phyloP scores from a whole-genome alignment of 1,140 invertebrate genomes.

The Brachionus asplanchnoidis region DNA sequence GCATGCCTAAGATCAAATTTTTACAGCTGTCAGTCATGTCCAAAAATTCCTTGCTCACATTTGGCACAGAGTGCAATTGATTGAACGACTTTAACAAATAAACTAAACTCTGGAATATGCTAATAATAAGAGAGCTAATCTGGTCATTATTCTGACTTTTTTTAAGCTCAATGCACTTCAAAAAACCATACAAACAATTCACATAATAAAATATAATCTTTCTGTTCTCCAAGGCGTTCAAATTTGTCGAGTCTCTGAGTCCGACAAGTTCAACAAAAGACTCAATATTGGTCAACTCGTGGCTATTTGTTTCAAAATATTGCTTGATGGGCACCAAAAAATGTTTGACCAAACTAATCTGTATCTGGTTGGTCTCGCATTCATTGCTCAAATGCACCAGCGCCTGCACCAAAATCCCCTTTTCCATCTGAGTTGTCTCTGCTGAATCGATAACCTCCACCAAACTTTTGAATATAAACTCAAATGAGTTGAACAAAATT shows the following conservation, averaged over 20 bases:
- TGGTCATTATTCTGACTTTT: background rate
- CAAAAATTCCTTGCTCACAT: background rate
- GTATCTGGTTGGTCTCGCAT: background rate
- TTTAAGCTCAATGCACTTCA: conserved; percentile 32
- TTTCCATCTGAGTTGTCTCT: conserved; percentile 26
- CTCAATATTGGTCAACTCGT: background rate
- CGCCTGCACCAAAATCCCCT: conserved; percentile 27
- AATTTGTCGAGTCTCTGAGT: background rate
- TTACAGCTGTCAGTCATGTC: conserved; percentile 28
- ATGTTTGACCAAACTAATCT: background rate
- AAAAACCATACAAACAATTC: conserved; percentile 1
- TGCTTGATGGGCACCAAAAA: background rate
- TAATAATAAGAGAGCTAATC: background rate
- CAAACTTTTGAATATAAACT: background rate
- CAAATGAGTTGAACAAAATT: background rate
- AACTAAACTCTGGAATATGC: background rate
- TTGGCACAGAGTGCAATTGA: background rate
- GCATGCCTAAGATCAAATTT: conserved; percentile 12
- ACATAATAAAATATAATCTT: conserved; percentile 25
- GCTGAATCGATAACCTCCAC: background rate
- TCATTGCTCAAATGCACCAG: conserved; percentile 28
- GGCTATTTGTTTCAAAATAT: background rate
- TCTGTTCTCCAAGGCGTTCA: background rate
- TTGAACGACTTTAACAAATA: conserved; percentile 11
- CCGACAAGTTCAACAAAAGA: background rate